These are phyloP conservation scores for Lottia scabra DNA, from an alignment of 2,888 invertebrate species.

Conservation along the genomic window DNA sequence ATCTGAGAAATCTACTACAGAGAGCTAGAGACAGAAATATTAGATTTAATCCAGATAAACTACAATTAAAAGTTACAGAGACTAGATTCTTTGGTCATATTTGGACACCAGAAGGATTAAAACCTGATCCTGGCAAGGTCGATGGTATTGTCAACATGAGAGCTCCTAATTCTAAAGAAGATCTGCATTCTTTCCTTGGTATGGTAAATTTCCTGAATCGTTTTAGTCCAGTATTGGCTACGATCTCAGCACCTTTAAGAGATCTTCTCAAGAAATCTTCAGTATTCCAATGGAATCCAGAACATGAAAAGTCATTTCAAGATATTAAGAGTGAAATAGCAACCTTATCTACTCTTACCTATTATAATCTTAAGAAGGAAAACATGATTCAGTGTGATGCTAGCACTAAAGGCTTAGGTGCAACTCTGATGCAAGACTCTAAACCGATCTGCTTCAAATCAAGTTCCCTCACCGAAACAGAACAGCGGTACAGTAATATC, in stretches of 20 bases:
- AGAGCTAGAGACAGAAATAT: neutral
- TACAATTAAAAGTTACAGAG: neutral
- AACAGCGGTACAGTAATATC: neutral
- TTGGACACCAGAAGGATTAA: neutral
- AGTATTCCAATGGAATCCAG: neutral
- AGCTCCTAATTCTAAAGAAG: neutral
- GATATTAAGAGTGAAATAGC: neutral
- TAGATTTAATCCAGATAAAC: neutral
- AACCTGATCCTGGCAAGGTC: neutral
- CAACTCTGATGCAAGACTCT: neutral
- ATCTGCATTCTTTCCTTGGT: neutral
- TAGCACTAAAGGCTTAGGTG: neutral
- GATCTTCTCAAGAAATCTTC: neutral
- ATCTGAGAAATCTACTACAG: neutral
- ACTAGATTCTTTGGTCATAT: neutral
- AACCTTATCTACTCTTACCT: neutral
- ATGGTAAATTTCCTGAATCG: neutral
- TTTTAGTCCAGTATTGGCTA: neutral
- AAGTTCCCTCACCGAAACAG: neutral
- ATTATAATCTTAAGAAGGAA: neutral
- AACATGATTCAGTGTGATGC: neutral
- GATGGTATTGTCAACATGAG: too few species aligned
- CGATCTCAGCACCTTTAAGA: neutral
- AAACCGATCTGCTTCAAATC: neutral
- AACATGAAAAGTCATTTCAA: neutral